Conservation (phyloP, 2,888 invertebrate genomes). For the Lissocephala sabroskyi region DNA sequence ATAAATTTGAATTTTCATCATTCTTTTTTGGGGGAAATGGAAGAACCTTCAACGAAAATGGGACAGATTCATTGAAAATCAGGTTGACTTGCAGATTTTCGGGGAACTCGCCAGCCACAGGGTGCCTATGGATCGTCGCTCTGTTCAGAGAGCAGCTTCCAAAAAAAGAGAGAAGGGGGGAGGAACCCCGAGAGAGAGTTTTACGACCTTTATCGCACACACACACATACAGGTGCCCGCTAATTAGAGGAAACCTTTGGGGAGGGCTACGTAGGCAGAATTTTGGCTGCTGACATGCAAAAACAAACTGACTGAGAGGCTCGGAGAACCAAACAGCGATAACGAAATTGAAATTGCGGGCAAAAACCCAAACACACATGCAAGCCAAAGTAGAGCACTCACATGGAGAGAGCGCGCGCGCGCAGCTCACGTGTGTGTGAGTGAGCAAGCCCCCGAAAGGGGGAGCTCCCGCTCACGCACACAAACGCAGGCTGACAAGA, state of each 20-base stretch:
- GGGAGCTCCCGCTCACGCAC: background rate
- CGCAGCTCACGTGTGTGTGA: constrained; percentile 7
- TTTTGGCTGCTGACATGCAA: no score
- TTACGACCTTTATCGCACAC: no score
- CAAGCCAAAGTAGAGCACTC: constrained; percentile 13
- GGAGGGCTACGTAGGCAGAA: no score
- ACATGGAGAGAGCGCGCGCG: background rate
- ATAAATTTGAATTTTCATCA: constrained; percentile 14
- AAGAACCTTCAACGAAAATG: constrained; percentile 16
- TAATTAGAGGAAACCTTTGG: no score
- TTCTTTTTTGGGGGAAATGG: background rate
- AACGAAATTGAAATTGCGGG: constrained; percentile 12
- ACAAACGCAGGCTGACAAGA: background rate
- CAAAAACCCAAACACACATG: background rate
- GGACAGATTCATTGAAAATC: background rate
- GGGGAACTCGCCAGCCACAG: background rate
- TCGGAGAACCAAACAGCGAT: background rate
- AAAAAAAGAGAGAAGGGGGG: background rate
- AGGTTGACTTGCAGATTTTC: background rate
- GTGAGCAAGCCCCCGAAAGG: constrained; percentile 29
- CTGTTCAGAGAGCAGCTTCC: no score
- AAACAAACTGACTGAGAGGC: background rate
- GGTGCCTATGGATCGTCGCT: background rate
- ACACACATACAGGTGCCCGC: no score
- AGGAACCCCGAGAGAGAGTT: background rate